These are phyloP conservation scores for Heliconius aoede DNA, from an alignment of 2,888 invertebrate species.

Conservation along the genomic window DNA sequence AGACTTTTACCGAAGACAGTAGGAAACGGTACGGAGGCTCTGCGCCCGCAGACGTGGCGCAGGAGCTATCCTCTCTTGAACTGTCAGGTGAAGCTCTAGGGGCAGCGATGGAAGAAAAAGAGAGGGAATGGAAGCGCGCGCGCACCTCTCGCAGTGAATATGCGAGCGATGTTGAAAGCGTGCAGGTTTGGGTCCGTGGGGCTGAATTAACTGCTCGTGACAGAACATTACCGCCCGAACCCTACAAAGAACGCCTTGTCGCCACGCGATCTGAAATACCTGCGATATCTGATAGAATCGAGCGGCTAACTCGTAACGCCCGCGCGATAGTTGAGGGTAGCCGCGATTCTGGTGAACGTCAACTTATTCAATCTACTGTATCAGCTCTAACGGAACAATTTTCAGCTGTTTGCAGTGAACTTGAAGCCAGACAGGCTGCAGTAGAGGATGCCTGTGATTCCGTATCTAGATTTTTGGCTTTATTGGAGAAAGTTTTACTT, in stretches of 20 bases:
- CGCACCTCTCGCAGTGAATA: constrained; percentile 92
- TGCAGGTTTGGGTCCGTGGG: constrained; percentile 92
- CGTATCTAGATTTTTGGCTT: constrained; percentile 92
- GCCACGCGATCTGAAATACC: constrained; percentile 90
- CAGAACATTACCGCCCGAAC: constrained; percentile 89
- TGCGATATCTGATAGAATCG: constrained; percentile 88
- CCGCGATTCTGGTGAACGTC: constrained; percentile 89
- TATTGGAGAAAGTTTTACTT: constrained; percentile 91
- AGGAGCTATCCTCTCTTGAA: constrained; percentile 92
- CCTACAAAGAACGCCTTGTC: constrained; percentile 90
- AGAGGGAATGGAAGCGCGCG: constrained; percentile 93
- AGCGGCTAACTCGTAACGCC: constrained; percentile 90
- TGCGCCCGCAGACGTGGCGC: constrained; percentile 90
- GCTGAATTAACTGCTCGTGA: constrained; percentile 93
- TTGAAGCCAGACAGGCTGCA: constrained; percentile 92
- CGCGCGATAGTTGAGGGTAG: constrained; percentile 91
- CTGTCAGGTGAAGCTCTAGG: constrained; percentile 90
- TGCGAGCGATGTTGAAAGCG: constrained; percentile 89
- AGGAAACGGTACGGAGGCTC: constrained; percentile 85
- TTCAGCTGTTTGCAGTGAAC: constrained; percentile 89
- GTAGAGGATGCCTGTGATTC: constrained; percentile 94
- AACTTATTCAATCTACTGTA: constrained; percentile 89
- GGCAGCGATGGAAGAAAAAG: constrained; percentile 93
- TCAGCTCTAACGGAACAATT: constrained; percentile 90
- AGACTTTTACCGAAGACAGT: constrained; percentile 83